Conservation (phyloP, 2,888 invertebrate species). For the Philereme vetulata region DNA sequence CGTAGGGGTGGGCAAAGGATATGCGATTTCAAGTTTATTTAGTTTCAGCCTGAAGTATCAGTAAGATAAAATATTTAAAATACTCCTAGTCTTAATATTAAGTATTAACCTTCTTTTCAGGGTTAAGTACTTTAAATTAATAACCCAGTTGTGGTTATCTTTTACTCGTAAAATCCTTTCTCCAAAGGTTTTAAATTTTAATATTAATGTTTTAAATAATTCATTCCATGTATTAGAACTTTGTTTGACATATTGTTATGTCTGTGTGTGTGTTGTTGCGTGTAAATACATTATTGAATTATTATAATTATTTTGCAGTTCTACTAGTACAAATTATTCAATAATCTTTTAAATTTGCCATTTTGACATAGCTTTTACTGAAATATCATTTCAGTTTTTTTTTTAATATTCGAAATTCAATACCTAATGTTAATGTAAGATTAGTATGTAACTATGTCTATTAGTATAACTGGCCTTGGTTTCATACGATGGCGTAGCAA, state of each 20-base stretch:
- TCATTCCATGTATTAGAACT: conserved; percentile 24
- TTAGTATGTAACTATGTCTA: neutral
- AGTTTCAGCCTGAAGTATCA: conserved; percentile 11
- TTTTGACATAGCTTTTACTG: neutral
- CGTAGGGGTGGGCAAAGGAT: neutral
- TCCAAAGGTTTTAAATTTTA: conserved; percentile 8
- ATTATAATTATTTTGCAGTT: conserved; percentile 33
- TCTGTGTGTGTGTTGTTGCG: conserved; percentile 15
- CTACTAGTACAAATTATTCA: conserved; percentile 14
- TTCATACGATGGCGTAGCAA: conserved; percentile 11
- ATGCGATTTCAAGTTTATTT: neutral
- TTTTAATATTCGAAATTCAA: neutral
- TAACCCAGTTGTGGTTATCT: conserved; percentile 6
- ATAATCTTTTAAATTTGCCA: neutral
- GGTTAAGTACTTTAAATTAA: conserved; percentile 23
- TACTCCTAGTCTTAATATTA: conserved; percentile 40
- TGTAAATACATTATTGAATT: conserved; percentile 34
- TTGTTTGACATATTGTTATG: conserved; percentile 10
- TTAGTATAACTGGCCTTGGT: conserved; percentile 5
- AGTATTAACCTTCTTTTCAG: conserved; percentile 27
- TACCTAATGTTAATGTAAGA: neutral
- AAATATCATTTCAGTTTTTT: neutral
- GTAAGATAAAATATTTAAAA: conserved; percentile 25
- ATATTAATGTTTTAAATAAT: conserved; percentile 10
- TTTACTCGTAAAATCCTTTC: conserved; percentile 12